A percentile compares a stretch with the other conserved stretches of the same genome.
Conservation (phyloP, 2,888 invertebrate species). For the Protodeltote pygarga region DNA sequence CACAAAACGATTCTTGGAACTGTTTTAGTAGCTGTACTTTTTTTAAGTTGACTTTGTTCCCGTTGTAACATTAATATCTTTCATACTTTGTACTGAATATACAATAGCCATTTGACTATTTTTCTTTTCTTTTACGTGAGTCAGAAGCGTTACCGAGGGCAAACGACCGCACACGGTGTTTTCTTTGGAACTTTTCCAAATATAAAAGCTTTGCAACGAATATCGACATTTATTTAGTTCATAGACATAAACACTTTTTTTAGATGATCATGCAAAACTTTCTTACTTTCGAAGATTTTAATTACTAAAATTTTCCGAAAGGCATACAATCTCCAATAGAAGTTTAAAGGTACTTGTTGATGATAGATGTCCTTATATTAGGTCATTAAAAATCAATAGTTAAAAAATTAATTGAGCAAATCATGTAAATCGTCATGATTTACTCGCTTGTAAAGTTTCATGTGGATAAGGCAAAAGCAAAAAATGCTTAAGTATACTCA, state of each 20-base stretch:
- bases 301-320: too few species aligned
- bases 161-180: constrained; percentile 67
- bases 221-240: constrained; percentile 39
- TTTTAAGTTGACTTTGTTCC: constrained; percentile 26
- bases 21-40: constrained; percentile 11
- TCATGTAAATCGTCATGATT: too few species aligned
- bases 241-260: constrained; percentile 16
- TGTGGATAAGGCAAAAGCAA: too few species aligned
- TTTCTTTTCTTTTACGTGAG: constrained; percentile 50
- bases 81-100: constrained; percentile 23
- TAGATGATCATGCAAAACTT: background rate
- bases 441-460: too few species aligned
- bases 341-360: too few species aligned
- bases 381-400: too few species aligned
- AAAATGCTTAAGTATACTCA: too few species aligned
- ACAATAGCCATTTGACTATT: constrained; percentile 37
- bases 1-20: constrained; percentile 38
- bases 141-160: constrained; percentile 52
- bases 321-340: too few species aligned
- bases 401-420: too few species aligned
- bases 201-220: constrained; percentile 36
- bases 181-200: constrained; percentile 73
- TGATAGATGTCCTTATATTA: too few species aligned
- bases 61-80: constrained; percentile 26
- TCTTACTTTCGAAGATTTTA: background rate